Evolutionary conservation across 2,113 vertebrate genomes (phyloP).

Genomic region (Muntiacus reevesi): DNA sequence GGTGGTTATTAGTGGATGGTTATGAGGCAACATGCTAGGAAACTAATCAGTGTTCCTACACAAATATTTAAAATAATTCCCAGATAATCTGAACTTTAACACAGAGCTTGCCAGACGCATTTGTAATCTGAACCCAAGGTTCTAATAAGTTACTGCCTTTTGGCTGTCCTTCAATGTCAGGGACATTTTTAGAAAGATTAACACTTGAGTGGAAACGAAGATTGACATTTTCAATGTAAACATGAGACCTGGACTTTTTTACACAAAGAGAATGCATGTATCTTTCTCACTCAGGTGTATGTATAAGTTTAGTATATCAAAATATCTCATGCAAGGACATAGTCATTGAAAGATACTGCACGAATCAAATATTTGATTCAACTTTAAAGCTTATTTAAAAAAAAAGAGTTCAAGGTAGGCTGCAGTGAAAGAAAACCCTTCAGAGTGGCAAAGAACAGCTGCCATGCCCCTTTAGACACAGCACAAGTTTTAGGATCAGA

Average conservation of each 20-base stretch:
- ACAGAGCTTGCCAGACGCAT: conserved; percentile 36
- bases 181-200: conserved; percentile 68
- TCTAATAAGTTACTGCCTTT: conserved; percentile 60
- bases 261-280: background rate
- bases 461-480: background rate
- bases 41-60: conserved; percentile 54
- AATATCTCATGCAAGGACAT: background rate
- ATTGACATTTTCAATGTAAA: conserved; percentile 40
- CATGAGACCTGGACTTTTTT: background rate
- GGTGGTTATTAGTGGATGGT: conserved; percentile 31
- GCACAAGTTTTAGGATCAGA: background rate
- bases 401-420: conserved; percentile 34
- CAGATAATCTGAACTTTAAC: conserved; percentile 63
- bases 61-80: conserved; percentile 71
- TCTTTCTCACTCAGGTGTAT: background rate
- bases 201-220: conserved; percentile 52
- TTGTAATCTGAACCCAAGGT: conserved; percentile 58
- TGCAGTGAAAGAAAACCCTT: background rate
- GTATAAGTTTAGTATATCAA: background rate
- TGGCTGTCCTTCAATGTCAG: conserved; percentile 57
- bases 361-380: background rate
- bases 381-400: background rate
- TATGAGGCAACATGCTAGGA: conserved; percentile 11
- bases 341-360: background rate
- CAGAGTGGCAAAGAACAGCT: background rate